Evolutionary conservation across 2,888 invertebrate genomes (phyloP), one percentile per base, ranked within the genome.

Genomic region (Zootermopsis nevadensis): DNA sequence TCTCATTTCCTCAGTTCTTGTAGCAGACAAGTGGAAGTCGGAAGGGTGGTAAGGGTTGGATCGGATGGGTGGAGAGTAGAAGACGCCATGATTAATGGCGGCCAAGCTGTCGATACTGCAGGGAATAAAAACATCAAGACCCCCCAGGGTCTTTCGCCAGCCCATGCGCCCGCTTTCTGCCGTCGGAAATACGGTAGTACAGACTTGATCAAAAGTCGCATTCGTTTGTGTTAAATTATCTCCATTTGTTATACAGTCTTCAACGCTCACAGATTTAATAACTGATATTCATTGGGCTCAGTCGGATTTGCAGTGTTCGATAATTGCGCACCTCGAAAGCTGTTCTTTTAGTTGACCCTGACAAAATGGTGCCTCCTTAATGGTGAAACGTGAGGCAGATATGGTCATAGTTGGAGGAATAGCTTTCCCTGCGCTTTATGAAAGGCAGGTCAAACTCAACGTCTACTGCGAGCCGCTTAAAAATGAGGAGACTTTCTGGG

Each of bases 111-210:
- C 79, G 79, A 79, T 79, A 79, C 60, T 66, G 60, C 35, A n/a
- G 79, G 60, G 79, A 79, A 79, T 79, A 79, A 79, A 79, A 79
- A 79, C 79, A 79, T 79, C 79, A 79, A 79, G 79, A 35, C 74
- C 74, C 74, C 74, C 74, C 27, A 74, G 74, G 24, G 74, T 74
- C 69, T 31, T 74, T 74, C 74, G 35, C 74, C 38, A n/a, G 38
- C 38, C 74, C n/a, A 24, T 74, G 33, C 69, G 19, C 33, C 69
- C 69, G 31, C 33, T 30, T 19, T 69, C 69, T 19, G 33, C 33
- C 69, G 22, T 69, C 33, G 33, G 69, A 69, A 33, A 69, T 27
- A 69, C 31, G 69, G 69, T 30, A 31, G 69, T 69, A 74, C 74
- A 74, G 38, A 42, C 33, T 74, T 4, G 33, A 30, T 38, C 74